Evolutionary conservation across 2,888 invertebrate species (phyloP), one percentile per base, ranked within the genome.

Genomic region (Agrotis exclamationis): DNA sequence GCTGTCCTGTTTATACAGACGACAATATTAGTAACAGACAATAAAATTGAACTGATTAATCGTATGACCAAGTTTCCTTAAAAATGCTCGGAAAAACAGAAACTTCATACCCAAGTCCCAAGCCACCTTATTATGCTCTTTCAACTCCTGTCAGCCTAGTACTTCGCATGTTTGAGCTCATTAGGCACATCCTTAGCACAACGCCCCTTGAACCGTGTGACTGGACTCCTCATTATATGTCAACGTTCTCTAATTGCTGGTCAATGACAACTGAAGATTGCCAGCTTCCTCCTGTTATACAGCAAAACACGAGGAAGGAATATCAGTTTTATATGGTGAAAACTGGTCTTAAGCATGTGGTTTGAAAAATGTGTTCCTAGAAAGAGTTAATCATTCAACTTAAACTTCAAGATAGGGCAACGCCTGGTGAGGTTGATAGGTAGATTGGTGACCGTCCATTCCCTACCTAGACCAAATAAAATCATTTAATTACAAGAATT

Each of bases 191-290:
- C 82, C 77, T 82, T 63, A 69, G 63, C 66, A 60, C 65, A 67
- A 73, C 68, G 68, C 76, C 75, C 74, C 80, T 69, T 75, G 70
- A 80, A 80, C 82, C 80, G 80, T 82, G 81, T 74, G 63, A 80
- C 65, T 60, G n/a, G 22, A 63, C 39, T 53, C 53, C 77, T 77
- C 69, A 77, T 82, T 74, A 82, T 57, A 62, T 33, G 75, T 69
- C 74, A 70, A 76, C 71, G 68, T 50, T 72, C 20, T 47, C 54
- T 76, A 66, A 83, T 83, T 82, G 76, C 16, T 56, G 63, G 56
- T 63, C 83, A 83, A 83, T 76, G 51, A 60, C 65, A 72, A 56
- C 74, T 57, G 18, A 53, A 22, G 77, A 81, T 76, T 65, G 78
- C 20, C 50, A 58, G 71, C 50, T 76, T 79, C 82, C 79, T 81